phyloP scores from a whole-genome alignment of 2,797 vertebrate species.

The Notolepis coatsorum region DNA sequence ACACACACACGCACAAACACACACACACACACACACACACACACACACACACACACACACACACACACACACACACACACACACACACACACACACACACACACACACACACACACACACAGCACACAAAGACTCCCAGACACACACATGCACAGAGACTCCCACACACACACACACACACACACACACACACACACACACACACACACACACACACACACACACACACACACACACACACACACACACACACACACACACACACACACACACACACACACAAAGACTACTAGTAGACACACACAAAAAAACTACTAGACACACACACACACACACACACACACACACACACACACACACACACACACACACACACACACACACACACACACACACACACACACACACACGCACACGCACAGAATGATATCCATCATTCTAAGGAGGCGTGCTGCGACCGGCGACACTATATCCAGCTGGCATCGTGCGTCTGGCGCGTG shows the following conservation, averaged over 20 bases:
- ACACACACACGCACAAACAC: too few species aligned
- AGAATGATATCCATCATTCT: slow-evolving; percentile 10
- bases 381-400: slow-evolving; percentile 1
- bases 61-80: not conserved
- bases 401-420: slow-evolving; percentile 15
- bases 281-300: slow-evolving; percentile 8
- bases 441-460: not conserved
- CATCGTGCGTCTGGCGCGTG: not conserved
- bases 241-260: not conserved
- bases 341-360: slow-evolving; percentile 42
- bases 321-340: slow-evolving; percentile 13
- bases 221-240: not conserved
- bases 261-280: not conserved
- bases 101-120: not conserved
- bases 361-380: slow-evolving; percentile 35
- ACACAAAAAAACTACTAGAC: slow-evolving; percentile 17
- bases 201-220: not conserved
- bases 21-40: not conserved
- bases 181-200: not conserved
- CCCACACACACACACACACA: not conserved
- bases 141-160: not conserved
- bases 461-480: not conserved
- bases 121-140: not conserved
- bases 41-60: not conserved
- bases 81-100: not conserved